Conservation (phyloP, 2,888 invertebrate genomes). For the Aromia moschata region DNA sequence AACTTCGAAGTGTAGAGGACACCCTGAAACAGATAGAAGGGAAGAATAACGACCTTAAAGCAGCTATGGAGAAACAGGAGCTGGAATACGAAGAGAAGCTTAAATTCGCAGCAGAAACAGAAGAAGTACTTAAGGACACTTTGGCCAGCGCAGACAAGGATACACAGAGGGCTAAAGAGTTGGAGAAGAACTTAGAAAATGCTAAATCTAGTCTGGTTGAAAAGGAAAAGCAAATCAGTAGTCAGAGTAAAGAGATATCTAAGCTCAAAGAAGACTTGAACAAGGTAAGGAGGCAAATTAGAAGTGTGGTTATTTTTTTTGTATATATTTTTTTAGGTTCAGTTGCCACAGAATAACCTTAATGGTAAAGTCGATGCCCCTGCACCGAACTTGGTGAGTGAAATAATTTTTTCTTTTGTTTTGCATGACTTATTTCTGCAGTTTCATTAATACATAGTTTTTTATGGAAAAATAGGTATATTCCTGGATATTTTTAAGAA, state of each 20-base stretch:
- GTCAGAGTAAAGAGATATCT: conserved; percentile 41
- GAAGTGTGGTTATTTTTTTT: no score
- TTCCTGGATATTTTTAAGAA: no score
- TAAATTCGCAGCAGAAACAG: conserved; percentile 29
- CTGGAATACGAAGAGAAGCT: conserved; percentile 29
- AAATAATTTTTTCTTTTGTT: no score
- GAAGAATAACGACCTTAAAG: conserved; percentile 22
- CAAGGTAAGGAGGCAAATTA: no score
- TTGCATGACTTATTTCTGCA: no score
- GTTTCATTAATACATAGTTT: no score
- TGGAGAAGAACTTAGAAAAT: conserved; percentile 39
- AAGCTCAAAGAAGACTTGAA: conserved; percentile 43
- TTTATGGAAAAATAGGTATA: no score
- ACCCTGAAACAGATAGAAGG: conserved; percentile 11
- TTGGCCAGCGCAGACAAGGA: conserved; percentile 34
- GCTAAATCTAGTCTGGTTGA: conserved; percentile 35
- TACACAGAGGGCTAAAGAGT: conserved; percentile 36
- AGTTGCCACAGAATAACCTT: conserved; percentile 19
- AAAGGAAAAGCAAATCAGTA: conserved; percentile 25
- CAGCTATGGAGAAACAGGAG: conserved; percentile 28
- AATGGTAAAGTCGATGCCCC: conserved; percentile 15
- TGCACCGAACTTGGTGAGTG: conserved; percentile 14
- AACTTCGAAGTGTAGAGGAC: conserved; percentile 47
- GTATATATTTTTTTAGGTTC: conserved; percentile 28
- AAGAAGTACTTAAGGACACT: conserved; percentile 32